Percentiles rank a stretch among this genome's conserved stretches.
Evolutionary conservation across 2,888 invertebrate genomes (phyloP).

Genomic region (Adineta ricciae): DNA sequence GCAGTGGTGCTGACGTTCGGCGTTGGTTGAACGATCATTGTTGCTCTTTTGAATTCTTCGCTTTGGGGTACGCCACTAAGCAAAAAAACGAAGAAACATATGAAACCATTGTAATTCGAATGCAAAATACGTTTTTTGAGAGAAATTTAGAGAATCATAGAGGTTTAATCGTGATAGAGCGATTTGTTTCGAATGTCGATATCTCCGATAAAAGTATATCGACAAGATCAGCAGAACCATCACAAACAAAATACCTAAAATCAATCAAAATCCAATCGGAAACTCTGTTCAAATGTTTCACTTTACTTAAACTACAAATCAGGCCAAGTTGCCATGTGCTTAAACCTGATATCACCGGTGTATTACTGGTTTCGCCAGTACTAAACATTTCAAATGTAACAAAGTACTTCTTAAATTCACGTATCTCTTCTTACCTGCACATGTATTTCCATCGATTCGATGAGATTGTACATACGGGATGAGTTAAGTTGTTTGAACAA

Average conservation of each 20-base stretch:
- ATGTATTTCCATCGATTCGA: neutral
- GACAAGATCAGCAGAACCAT: no score
- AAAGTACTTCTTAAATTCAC: no score
- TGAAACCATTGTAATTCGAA: neutral
- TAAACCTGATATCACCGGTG: neutral
- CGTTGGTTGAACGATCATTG: neutral
- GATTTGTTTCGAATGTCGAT: neutral
- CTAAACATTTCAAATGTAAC: no score
- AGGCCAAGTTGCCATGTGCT: neutral
- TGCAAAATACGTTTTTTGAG: neutral
- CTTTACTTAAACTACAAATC: neutral
- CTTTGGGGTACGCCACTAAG: neutral
- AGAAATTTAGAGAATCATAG: neutral
- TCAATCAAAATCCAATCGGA: no score
- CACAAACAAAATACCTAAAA: neutral
- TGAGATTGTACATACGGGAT: neutral
- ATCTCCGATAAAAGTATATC: no score
- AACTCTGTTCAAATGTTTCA: no score
- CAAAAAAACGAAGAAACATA: no score
- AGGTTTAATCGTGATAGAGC: neutral
- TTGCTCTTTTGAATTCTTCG: neutral
- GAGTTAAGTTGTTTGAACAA: neutral
- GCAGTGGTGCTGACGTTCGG: neutral
- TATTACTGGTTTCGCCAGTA: no score
- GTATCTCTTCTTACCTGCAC: neutral